A percentile compares a stretch with the other conserved stretches of the same genome.
phyloP scores from a whole-genome alignment of 2,113 vertebrate genomes.

The Pogonocichla stellata region DNA sequence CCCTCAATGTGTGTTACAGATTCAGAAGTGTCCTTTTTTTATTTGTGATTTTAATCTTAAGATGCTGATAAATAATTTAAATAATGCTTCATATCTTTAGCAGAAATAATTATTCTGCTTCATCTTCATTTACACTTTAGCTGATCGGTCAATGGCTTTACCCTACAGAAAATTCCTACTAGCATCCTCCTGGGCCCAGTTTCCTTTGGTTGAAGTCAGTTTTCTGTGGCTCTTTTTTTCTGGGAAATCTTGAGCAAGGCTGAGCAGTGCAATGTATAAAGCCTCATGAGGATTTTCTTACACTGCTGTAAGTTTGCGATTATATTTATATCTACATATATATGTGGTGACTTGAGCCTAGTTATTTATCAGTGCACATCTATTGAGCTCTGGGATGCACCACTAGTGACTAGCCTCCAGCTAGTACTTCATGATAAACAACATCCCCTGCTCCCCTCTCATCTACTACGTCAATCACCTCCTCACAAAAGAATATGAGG shows the following conservation, averaged over 20 bases:
- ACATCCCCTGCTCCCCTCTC: neutral
- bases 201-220: neutral
- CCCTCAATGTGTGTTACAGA: neutral
- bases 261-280: neutral
- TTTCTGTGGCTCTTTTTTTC: neutral
- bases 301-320: neutral
- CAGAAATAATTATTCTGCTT: constrained; percentile 25
- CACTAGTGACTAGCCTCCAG: neutral
- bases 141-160: neutral
- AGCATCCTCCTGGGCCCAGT: neutral
- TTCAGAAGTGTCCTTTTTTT: neutral
- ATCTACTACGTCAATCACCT: neutral
- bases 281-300: neutral
- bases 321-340: neutral
- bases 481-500: neutral
- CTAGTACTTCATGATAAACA: neutral
- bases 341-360: neutral
- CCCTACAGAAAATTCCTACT: neutral
- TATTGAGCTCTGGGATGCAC: neutral
- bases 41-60: neutral
- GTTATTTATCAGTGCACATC: neutral
- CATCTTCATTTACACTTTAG: neutral
- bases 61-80: constrained; percentile 4
- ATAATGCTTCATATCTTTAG: neutral
- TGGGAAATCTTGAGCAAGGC: neutral